Conservation (phyloP, 2,888 invertebrate species). For the Protodeltote pygarga region DNA sequence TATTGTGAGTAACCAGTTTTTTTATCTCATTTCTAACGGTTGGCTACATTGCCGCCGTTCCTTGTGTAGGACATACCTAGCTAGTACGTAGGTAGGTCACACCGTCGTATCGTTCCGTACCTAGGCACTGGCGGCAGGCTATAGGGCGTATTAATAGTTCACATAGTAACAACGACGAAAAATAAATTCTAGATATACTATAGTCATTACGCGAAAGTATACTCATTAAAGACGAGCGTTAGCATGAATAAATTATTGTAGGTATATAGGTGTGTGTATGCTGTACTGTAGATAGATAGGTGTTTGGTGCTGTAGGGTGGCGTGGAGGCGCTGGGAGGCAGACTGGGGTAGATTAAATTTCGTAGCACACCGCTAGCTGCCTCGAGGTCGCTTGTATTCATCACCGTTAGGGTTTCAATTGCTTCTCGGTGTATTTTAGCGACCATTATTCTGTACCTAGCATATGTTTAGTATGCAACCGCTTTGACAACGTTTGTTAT, state of each 20-base stretch:
- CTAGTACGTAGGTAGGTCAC: conserved; percentile 39
- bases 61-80: conserved; percentile 55
- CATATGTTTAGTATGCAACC: conserved; percentile 13
- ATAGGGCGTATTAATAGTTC: conserved; percentile 59
- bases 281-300: conserved; percentile 49
- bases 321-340: conserved; percentile 64
- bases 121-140: conserved; percentile 61
- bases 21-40: conserved; percentile 68
- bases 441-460: conserved; percentile 47
- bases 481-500: conserved; percentile 8
- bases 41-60: conserved; percentile 60
- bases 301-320: conserved; percentile 49
- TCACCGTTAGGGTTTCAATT: conserved; percentile 78
- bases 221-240: conserved; percentile 58
- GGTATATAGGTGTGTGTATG: conserved; percentile 32
- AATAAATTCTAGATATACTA: conserved; percentile 62
- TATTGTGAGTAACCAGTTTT: conserved; percentile 44
- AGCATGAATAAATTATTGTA: conserved; percentile 73
- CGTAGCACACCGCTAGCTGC: conserved; percentile 74
- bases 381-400: conserved; percentile 78
- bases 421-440: conserved; percentile 68
- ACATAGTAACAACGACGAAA: conserved; percentile 71
- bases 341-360: conserved; percentile 85
- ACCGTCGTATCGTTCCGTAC: conserved; percentile 64
- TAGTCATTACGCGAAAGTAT: conserved; percentile 47